These are phyloP conservation scores for Sturnira hondurensis DNA, from an alignment of 2,113 vertebrate genomes.

Conservation along the genomic window DNA sequence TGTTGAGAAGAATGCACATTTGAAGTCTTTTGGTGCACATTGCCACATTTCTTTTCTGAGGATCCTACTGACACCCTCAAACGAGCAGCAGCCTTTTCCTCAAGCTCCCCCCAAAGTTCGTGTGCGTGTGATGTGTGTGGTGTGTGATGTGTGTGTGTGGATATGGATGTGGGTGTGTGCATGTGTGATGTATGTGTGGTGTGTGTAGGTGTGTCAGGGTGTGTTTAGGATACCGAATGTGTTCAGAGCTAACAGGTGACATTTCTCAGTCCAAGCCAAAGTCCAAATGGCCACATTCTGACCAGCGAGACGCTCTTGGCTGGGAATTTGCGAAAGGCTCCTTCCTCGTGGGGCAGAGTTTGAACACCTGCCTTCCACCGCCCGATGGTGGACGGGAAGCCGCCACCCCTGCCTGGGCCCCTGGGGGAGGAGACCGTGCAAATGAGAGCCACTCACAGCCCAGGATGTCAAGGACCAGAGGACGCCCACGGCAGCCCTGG, in stretches of 20 bases:
- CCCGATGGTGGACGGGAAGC: background rate
- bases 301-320: background rate
- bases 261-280: background rate
- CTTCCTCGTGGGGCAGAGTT: background rate
- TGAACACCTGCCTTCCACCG: no score
- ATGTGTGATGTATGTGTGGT: background rate
- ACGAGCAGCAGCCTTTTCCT: background rate
- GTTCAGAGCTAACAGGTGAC: background rate
- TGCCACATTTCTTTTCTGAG: background rate
- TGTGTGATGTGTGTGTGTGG: background rate
- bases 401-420: background rate
- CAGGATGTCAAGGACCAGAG: background rate
- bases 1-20: background rate
- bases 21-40: background rate
- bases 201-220: background rate
- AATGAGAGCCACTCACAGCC: no score
- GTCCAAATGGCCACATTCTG: no score
- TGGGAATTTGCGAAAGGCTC: no score
- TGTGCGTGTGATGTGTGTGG: background rate
- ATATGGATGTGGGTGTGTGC: background rate
- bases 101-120: background rate
- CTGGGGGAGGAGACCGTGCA: background rate
- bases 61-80: background rate
- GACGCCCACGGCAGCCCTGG: background rate
- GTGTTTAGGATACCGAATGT: background rate